Base-by-base conservation (phyloP, 2,888 invertebrate genomes). In the Pseudolycoriella hygida region DNA sequence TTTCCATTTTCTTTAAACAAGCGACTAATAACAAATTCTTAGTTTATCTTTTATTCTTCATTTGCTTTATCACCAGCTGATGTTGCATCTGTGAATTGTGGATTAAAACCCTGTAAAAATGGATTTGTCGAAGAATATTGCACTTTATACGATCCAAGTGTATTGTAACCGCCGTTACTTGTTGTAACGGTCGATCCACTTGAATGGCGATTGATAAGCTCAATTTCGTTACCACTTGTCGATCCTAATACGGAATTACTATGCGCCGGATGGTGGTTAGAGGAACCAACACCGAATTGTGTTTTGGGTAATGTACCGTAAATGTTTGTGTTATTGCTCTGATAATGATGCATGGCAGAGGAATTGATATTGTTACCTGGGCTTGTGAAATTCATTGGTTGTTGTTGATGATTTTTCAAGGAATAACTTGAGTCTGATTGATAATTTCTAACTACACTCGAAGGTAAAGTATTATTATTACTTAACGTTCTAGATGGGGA, bases 61-160 rank as follows among this genome's bases (percentile, higher is more conserved):
- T 40, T 40, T 19, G n/a, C 14, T 20, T 40, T 40, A 34, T 34
- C 40, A 17, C 25, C 38, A 40, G 45, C 12, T 15, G 25, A 15
- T 12, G 15, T 14, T 31, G 30, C 14, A 42, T 31, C 17, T 10
- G 2, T 31, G 6, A 30, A 31, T 4, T 42, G 54, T 47, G 60
- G 60, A 50, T 65, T 64, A 52, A 64, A 64, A 51, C 61, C 61
- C 49, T 62, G 63, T 52, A 65, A 55, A 54, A 66, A 66, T 49
- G 66, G 66, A 60, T 66, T 66, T 42, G 66, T 66, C 49, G 66
- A 64, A 45, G 66, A 62, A 54, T 66, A 66, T 53, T 66, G 66
- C 42, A 66, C 62, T 48, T 65, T 56, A 53, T 66, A 66, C 18
- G 64, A 61, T 52, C 64, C 64, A 49, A 65, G 52, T 4, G 65